A percentile compares a stretch with the other conserved stretches of the same genome.
phyloP scores from a whole-genome alignment of 2,113 vertebrate species.

The Geococcyx californianus region DNA sequence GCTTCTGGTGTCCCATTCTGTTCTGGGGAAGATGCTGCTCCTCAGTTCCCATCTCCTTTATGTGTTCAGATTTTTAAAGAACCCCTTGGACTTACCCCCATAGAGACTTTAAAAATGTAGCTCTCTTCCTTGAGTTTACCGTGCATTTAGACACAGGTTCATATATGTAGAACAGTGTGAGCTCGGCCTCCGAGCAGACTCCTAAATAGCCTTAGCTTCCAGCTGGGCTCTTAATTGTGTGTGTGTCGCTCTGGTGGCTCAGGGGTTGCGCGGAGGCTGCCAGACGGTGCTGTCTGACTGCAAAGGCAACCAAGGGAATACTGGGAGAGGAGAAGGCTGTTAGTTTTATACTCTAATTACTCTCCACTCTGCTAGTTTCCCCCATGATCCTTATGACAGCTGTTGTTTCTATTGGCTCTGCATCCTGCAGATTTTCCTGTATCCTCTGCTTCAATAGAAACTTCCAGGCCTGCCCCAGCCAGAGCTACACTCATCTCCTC shows the following conservation, averaged over 20 bases:
- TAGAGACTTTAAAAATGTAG: neutral
- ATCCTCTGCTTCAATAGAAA: neutral
- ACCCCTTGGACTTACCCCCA: too few species aligned
- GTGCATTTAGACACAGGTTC: neutral
- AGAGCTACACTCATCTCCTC: neutral
- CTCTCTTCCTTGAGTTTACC: too few species aligned
- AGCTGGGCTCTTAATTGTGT: neutral
- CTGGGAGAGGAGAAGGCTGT: neutral
- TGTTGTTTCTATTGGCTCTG: neutral
- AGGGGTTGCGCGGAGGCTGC: neutral
- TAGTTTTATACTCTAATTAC: too few species aligned
- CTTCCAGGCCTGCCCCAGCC: accelerated
- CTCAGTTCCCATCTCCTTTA: neutral
- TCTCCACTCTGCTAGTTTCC: neutral
- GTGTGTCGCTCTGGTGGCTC: neutral
- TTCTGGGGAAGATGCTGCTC: neutral
- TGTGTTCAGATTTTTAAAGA: neutral
- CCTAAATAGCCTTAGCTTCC: neutral
- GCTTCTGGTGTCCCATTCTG: neutral
- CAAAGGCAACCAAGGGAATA: neutral
- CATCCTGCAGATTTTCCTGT: neutral
- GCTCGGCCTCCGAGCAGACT: neutral
- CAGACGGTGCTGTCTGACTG: neutral
- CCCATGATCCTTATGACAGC: neutral
- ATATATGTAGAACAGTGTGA: too few species aligned